Evolutionary conservation across 2,888 invertebrate species (phyloP).

Genomic region (Panopea generosa): DNA sequence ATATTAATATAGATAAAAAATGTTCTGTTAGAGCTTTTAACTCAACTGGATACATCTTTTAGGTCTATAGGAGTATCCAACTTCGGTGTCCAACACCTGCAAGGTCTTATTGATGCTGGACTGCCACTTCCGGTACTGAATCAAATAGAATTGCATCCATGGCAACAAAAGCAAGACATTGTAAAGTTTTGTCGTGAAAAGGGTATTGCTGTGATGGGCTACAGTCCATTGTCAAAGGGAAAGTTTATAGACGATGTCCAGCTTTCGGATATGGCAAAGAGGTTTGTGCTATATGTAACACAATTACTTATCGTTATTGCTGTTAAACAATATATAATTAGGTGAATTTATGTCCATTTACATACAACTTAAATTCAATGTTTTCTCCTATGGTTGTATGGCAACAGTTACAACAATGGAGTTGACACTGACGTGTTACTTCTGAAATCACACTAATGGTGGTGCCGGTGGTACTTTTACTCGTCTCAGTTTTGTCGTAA

Average conservation of each 20-base stretch:
- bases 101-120: conserved; percentile 71
- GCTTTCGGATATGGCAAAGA: conserved; percentile 61
- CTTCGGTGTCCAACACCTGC: conserved; percentile 74
- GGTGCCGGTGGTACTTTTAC: no score
- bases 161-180: no score
- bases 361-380: background rate
- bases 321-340: no score
- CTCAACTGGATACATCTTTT: no score
- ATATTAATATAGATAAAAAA: no score
- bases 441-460: no score
- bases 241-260: conserved; percentile 62
- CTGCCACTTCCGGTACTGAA: conserved; percentile 75
- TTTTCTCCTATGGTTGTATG: background rate
- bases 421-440: no score
- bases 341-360: background rate
- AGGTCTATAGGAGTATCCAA: conserved; percentile 79
- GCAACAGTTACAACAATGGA: background rate
- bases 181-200: no score
- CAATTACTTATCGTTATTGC: background rate
- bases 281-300: conserved; percentile 2
- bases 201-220: no score
- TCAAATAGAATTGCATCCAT: conserved; percentile 79
- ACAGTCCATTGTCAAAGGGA: conserved; percentile 72
- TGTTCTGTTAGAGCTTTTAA: no score
- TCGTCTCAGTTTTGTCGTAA: no score